Evolutionary conservation across 2,888 invertebrate genomes (phyloP).

Genomic region (Cloeon dipterum): DNA sequence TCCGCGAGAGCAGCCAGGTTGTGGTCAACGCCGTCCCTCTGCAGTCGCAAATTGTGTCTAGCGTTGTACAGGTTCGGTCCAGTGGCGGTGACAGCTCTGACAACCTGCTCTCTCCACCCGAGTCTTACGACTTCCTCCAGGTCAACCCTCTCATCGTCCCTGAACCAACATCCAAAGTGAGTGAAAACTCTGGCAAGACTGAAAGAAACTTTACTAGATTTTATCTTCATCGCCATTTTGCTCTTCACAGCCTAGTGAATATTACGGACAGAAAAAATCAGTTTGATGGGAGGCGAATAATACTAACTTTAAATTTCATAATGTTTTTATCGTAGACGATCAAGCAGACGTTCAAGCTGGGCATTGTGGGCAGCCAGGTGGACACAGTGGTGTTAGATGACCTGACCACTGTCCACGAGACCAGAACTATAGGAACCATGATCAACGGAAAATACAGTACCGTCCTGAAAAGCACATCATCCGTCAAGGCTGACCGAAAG

Average conservation of each 20-base stretch:
- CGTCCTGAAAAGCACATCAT: constrained; percentile 60
- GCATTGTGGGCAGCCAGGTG: constrained; percentile 60
- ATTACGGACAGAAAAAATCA: too few species aligned
- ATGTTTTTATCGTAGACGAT: too few species aligned
- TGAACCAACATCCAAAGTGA: constrained; percentile 21
- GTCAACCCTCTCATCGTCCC: too few species aligned
- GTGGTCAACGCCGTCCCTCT: constrained; percentile 2
- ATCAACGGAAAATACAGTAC: constrained; percentile 77
- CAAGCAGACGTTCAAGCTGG: too few species aligned
- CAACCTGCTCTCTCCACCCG: constrained; percentile 22
- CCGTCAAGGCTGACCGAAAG: constrained; percentile 19
- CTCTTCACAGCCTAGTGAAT: too few species aligned
- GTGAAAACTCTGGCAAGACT: too few species aligned
- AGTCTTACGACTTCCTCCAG: constrained; percentile 13
- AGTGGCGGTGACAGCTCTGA: constrained; percentile 12
- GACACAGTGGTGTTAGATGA: constrained; percentile 59
- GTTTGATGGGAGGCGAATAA: too few species aligned
- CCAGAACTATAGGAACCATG: constrained; percentile 71
- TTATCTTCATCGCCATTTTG: too few species aligned
- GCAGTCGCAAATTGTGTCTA: constrained; percentile 7
- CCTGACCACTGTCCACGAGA: constrained; percentile 62
- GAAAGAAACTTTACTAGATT: too few species aligned
- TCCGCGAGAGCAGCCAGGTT: constrained; percentile 18
- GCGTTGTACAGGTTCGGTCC: constrained; percentile 9
- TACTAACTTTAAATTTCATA: too few species aligned